phyloP scores from a whole-genome alignment of 2,113 vertebrate genomes.

The Pelodiscus sinensis region DNA sequence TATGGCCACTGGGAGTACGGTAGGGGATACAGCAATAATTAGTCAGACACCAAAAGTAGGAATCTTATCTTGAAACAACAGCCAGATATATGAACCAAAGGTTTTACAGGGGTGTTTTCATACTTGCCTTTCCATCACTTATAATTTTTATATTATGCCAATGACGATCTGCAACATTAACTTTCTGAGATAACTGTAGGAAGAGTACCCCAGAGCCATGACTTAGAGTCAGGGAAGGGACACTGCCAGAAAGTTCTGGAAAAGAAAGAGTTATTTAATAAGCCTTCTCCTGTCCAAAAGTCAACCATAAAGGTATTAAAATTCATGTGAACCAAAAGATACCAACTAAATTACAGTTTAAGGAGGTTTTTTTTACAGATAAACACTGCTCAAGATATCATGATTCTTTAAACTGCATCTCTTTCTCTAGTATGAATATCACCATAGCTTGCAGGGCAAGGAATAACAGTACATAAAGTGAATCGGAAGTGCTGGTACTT shows the following conservation, averaged over 20 bases:
- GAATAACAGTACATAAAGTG: neutral
- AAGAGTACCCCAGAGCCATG: conserved; percentile 86
- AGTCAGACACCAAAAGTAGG: neutral
- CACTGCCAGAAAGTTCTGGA: conserved; percentile 85
- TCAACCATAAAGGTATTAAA: rapidly evolving
- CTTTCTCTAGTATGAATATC: neutral
- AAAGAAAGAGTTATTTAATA: neutral
- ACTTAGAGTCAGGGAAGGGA: conserved; percentile 83
- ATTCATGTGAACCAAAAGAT: neutral
- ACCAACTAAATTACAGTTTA: neutral
- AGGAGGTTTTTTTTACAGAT: neutral
- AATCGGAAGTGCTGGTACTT: neutral
- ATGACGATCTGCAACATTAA: conserved; percentile 82
- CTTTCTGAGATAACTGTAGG: conserved; percentile 78
- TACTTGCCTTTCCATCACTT: conserved; percentile 87
- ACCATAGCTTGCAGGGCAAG: neutral
- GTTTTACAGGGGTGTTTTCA: neutral
- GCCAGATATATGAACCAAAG: neutral
- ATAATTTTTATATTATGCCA: conserved; percentile 89
- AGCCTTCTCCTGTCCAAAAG: neutral
- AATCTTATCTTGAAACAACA: neutral
- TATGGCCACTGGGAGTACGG: neutral
- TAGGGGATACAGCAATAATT: neutral
- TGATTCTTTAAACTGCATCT: neutral
- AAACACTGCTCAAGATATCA: rapidly evolving